phyloP scores from a whole-genome alignment of 2,888 invertebrate species.

The Drosophila diplacantha region DNA sequence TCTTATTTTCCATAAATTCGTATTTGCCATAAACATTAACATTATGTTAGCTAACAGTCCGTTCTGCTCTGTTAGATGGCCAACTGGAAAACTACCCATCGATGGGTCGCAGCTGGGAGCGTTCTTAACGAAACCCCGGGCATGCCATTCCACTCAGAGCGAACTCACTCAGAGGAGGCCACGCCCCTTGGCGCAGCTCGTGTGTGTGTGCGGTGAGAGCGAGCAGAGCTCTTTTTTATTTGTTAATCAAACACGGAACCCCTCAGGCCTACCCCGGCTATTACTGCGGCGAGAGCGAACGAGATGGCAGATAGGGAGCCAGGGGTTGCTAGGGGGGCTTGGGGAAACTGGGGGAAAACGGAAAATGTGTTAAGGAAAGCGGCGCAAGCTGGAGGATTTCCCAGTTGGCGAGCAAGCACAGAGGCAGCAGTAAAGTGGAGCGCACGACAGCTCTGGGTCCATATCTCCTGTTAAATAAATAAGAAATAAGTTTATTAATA shows the following conservation, averaged over 20 bases:
- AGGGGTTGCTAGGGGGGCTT: constrained; percentile 7
- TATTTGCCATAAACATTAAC: constrained; percentile 9
- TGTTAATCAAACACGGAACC: constrained; percentile 65
- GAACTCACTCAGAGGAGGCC: constrained; percentile 24
- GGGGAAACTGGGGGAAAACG: constrained; percentile 9
- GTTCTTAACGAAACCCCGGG: constrained; percentile 54
- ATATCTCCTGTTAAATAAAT: not conserved
- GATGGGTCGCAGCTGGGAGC: constrained; percentile 44
- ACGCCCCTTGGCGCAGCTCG: constrained; percentile 19
- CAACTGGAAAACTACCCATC: constrained; percentile 48
- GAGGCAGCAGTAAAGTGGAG: constrained; percentile 62
- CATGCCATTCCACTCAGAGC: constrained; percentile 19
- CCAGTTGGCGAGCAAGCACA: constrained; percentile 58
- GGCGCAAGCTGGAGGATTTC: constrained; percentile 48
- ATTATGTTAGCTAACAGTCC: constrained; percentile 42
- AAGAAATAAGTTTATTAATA: not conserved
- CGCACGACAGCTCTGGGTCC: constrained; percentile 32
- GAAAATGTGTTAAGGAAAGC: constrained; percentile 44
- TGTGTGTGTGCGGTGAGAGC: constrained; percentile 20
- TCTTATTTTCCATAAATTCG: constrained; percentile 19
- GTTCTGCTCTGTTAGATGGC: constrained; percentile 36
- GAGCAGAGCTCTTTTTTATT: constrained; percentile 56
- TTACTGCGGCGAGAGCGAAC: constrained; percentile 40
- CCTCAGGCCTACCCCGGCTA: constrained; percentile 49
- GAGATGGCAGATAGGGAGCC: constrained; percentile 38